A percentile compares a stretch with the other conserved stretches of the same genome.
Conservation (phyloP, 2,888 invertebrate genomes). For the Neoaliturus tenellus region DNA sequence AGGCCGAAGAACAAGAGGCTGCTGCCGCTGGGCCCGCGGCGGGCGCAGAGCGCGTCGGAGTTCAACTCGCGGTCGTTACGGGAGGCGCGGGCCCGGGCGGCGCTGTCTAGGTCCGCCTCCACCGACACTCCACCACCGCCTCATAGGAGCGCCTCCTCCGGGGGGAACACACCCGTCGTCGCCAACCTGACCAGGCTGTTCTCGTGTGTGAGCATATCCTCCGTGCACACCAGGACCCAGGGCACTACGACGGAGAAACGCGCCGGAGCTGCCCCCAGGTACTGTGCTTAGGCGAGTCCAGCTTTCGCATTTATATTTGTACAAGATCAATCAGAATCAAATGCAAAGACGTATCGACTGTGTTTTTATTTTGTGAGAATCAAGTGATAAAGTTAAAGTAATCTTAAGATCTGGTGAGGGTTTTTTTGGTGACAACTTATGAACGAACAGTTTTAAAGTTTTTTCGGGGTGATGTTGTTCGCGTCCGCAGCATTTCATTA, state of each 20-base stretch:
- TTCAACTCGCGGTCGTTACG: slow-evolving; percentile 55
- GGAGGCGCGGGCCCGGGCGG: slow-evolving; percentile 41
- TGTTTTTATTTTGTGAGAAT: too few relatives aligned
- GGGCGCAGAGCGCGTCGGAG: slow-evolving; percentile 60
- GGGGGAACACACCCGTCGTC: slow-evolving; percentile 16
- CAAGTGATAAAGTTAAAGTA: too few relatives aligned
- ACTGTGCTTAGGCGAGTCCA: too few relatives aligned
- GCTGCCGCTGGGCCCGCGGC: slow-evolving; percentile 54
- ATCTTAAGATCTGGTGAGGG: too few relatives aligned
- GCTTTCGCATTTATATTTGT: too few relatives aligned
- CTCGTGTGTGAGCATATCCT: slow-evolving; percentile 60
- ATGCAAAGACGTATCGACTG: too few relatives aligned
- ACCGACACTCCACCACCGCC: slow-evolving; percentile 22
- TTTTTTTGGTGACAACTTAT: too few relatives aligned
- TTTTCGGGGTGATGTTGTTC: too few relatives aligned
- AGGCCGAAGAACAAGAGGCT: slow-evolving; percentile 56
- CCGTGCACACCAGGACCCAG: slow-evolving; percentile 28
- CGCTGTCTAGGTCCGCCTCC: slow-evolving; percentile 52
- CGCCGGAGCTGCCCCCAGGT: slow-evolving; percentile 53
- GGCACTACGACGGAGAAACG: neutral
- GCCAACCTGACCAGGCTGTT: slow-evolving; percentile 58
- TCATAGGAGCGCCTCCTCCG: neutral
- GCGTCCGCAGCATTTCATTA: too few relatives aligned
- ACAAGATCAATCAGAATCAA: too few relatives aligned
- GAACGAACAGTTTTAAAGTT: too few relatives aligned